These are phyloP conservation scores for Wasmannia auropunctata DNA, from an alignment of 1,140 invertebrate genomes.

Conservation along the genomic window DNA sequence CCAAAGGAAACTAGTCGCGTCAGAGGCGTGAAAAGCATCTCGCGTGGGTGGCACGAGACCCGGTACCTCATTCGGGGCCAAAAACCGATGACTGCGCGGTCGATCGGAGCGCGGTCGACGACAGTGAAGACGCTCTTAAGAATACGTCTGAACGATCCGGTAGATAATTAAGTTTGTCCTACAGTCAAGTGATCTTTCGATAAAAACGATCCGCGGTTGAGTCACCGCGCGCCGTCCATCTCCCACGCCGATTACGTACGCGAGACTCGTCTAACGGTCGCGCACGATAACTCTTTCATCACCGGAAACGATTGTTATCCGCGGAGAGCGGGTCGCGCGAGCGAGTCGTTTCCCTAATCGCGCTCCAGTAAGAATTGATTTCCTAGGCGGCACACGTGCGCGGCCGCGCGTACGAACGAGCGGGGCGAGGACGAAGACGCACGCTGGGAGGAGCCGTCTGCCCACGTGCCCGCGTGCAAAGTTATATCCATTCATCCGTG, in stretches of 20 bases:
- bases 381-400: conserved; percentile 14
- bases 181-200: conserved; percentile 7
- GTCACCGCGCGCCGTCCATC: not conserved
- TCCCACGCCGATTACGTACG: not conserved
- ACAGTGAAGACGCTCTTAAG: not conserved
- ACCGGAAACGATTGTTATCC: conserved; percentile 35
- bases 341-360: conserved; percentile 46
- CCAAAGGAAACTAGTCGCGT: conserved; percentile 77
- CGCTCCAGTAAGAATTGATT: conserved; percentile 63
- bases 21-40: conserved; percentile 78
- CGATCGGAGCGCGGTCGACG: not conserved
- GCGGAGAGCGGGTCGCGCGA: conserved; percentile 1
- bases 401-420: not conserved
- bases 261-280: not conserved
- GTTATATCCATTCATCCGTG: conserved; percentile 63
- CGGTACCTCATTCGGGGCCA: conserved; percentile 29
- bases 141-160: not conserved
- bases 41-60: conserved; percentile 76
- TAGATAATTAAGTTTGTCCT: conserved; percentile 28
- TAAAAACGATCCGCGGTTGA: conserved; percentile 21
- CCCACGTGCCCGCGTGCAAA: conserved; percentile 63
- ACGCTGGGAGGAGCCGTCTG: conserved; percentile 61
- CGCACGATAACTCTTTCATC: conserved; percentile 28
- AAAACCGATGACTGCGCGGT: conserved; percentile 44
- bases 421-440: conserved; percentile 24